Evolutionary conservation across 2,888 invertebrate genomes (phyloP), one percentile per base, ranked within the genome.

Genomic region (Elmis aenea): DNA sequence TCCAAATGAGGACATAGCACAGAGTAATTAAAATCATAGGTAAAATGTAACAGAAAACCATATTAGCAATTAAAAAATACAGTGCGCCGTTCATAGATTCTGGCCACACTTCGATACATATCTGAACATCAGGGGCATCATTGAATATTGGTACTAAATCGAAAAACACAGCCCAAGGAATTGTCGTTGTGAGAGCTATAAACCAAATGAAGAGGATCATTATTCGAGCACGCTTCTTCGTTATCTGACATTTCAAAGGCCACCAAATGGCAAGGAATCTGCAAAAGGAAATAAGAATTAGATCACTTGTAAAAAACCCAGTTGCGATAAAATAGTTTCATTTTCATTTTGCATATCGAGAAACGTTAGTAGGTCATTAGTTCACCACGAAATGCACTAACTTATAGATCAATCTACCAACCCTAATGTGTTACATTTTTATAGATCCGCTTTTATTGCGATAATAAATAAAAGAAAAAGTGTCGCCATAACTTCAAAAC

Each of bases 231-330:
- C 90, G 81, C 34, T 85, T 77, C 59, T 89, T 89, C 26, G 92
- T 90, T 68, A 94, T 89, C 67, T 92, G 91, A 60, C 85, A 83
- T 60, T 88, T 89, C 56, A 94, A 68, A 2, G 92, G 91, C 83
- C 90, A 92, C 86, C 94, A 93, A 57, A 94, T 95, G 26, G 94
- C 94, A 52, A 94, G 76, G 66, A 93, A 94, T 73, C 94, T 94
- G 83, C 10, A 83, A 73, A 18, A 24, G 25, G 33, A 35, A 29
- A 24, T n/a, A n/a, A n/a, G n/a, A 23, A 23, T 11, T 9, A 22
- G 11, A 22, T 5, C 9, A 23, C 1, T 9, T 5, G 3, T 23
- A 12, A 3, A 5, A 10, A 4, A 22, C 11, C 9, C 5, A 22
- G 6, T n/a, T 1, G 5, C 4, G 1, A 6, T n/a, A n/a, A 34